These are phyloP conservation scores for Calycopis cecrops DNA, from an alignment of 1,140 invertebrate species.

Conservation along the genomic window DNA sequence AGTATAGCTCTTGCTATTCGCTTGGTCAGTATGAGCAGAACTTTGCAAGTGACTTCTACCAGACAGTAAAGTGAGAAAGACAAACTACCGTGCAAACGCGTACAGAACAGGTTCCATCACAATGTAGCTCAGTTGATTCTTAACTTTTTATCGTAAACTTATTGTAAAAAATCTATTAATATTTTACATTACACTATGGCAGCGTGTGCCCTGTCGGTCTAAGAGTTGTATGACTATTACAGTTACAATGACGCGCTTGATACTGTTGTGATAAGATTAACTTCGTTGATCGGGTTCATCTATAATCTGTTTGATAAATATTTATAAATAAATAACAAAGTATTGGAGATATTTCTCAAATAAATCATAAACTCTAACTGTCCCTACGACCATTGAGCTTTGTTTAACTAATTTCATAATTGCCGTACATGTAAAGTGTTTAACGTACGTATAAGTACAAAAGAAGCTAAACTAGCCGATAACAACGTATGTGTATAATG, in stretches of 20 bases:
- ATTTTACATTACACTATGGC: constrained; percentile 60
- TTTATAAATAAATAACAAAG: no score
- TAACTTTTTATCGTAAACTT: constrained; percentile 55
- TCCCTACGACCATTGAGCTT: background rate
- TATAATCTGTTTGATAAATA: background rate
- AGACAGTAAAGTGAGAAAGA: background rate
- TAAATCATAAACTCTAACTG: no score
- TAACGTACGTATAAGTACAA: constrained; percentile 1
- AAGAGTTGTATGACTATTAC: background rate
- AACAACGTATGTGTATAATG: constrained; percentile 1
- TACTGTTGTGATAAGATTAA: background rate
- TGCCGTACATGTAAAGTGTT: background rate
- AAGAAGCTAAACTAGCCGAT: constrained; percentile 16
- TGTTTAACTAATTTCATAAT: constrained; percentile 4
- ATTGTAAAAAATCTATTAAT: constrained; percentile 69
- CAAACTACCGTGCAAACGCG: constrained; percentile 9
- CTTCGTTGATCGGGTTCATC: constrained; percentile 2
- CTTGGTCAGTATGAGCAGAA: no score
- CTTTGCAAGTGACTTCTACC: background rate
- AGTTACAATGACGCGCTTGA: constrained; percentile 6
- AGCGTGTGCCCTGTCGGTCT: constrained; percentile 17
- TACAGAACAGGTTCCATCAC: constrained; percentile 53
- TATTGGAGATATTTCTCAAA: no score
- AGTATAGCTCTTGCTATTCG: no score
- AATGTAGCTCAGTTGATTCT: constrained; percentile 69